Percentiles rank a stretch among this genome's conserved stretches.
These are phyloP conservation scores for Eptesicus fuscus DNA, from an alignment of 2,113 vertebrate species.

Conservation along the genomic window DNA sequence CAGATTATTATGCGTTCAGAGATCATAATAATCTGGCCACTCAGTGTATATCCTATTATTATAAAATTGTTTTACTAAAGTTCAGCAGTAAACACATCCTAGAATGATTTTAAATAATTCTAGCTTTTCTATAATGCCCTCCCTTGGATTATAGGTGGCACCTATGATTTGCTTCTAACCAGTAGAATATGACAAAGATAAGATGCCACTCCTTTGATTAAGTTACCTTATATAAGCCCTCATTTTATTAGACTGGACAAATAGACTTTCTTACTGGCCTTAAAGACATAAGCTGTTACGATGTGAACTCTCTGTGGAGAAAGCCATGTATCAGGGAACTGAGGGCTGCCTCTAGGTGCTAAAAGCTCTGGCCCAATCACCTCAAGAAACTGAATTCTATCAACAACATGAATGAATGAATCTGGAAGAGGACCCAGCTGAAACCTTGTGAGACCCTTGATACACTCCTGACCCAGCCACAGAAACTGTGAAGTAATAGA, in stretches of 20 bases:
- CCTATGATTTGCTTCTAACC: background rate
- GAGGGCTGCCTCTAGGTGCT: background rate
- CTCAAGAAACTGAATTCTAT: background rate
- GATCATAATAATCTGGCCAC: too few species aligned
- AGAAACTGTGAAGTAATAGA: background rate
- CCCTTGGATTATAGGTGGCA: background rate
- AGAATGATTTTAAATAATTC: background rate
- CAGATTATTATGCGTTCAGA: too few species aligned
- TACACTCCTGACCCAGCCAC: background rate
- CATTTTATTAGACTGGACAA: background rate
- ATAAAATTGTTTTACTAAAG: slow-evolving; percentile 35
- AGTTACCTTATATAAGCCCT: background rate
- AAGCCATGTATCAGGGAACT: background rate
- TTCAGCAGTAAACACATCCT: background rate
- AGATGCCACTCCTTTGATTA: background rate
- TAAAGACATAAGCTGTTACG: background rate
- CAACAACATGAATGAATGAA: background rate
- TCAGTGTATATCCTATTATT: background rate
- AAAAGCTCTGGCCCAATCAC: background rate
- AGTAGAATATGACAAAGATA: background rate
- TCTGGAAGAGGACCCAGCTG: background rate
- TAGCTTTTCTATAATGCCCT: background rate
- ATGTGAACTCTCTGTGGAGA: background rate
- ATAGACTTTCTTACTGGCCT: background rate
- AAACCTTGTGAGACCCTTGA: background rate